These are phyloP conservation scores for Desmophyllum pertusum DNA, from an alignment of 92 coral and sea anemone genomes.

Conservation along the genomic window DNA sequence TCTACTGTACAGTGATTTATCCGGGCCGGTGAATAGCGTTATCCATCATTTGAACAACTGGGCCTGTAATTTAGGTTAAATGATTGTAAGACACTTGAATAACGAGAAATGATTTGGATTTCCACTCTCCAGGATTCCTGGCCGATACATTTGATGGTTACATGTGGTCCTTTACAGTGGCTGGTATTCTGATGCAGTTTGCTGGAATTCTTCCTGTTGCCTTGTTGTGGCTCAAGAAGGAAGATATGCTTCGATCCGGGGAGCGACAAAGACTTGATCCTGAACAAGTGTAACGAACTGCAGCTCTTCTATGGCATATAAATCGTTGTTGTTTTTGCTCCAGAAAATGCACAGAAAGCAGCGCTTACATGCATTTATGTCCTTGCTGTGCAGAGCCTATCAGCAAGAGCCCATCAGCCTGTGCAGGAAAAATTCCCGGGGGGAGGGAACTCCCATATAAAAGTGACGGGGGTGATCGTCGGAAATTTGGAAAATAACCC, in stretches of 20 bases:
- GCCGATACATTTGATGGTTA: conserved; percentile 25
- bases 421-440: neutral
- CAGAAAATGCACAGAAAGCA: neutral
- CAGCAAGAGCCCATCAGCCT: neutral
- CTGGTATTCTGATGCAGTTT: conserved; percentile 32
- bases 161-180: conserved; percentile 30
- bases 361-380: too few species aligned
- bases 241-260: neutral
- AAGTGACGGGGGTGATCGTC: too few species aligned
- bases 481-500: too few species aligned
- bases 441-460: too few species aligned
- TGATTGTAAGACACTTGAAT: too few species aligned
- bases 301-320: neutral
- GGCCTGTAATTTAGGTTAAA: too few species aligned
- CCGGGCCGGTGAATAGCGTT: too few species aligned
- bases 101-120: too few species aligned
- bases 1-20: too few species aligned
- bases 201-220: conserved; percentile 34
- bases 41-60: too few species aligned
- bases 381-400: neutral
- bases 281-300: neutral
- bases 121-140: conserved; percentile 18
- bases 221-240: conserved; percentile 13
- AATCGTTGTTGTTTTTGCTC: neutral
- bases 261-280: neutral